These are phyloP conservation scores for Martes flavigula DNA, from an alignment of 2,797 vertebrate species.

Conservation along the genomic window DNA sequence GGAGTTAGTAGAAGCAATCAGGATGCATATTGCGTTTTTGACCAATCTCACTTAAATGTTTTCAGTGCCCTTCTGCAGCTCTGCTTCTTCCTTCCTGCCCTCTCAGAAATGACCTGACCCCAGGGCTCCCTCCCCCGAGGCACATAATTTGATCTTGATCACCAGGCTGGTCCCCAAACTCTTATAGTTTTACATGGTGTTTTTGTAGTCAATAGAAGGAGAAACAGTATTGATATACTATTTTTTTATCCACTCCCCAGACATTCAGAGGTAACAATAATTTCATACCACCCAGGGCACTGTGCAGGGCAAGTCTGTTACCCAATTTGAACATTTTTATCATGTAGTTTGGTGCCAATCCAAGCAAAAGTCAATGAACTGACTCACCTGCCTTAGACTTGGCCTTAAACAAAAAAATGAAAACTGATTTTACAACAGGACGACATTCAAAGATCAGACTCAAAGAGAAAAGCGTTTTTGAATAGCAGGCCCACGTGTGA, in stretches of 20 bases:
- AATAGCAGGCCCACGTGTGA: background rate
- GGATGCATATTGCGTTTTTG: conserved; percentile 40
- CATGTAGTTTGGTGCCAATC: background rate
- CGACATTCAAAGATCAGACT: conserved; percentile 40
- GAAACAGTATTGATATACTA: background rate
- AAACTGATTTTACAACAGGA: conserved; percentile 52
- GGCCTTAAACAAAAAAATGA: conserved; percentile 47
- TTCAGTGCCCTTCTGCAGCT: background rate
- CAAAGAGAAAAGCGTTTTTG: conserved; percentile 40
- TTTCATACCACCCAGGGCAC: background rate
- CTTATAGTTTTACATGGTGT: background rate
- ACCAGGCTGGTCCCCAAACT: background rate
- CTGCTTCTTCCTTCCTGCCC: background rate
- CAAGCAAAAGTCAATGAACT: conserved; percentile 2
- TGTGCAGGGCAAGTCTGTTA: background rate
- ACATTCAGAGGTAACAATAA: background rate
- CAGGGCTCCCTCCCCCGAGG: background rate
- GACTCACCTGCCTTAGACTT: conserved; percentile 14
- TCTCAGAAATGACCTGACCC: background rate
- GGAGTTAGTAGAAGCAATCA: conserved; percentile 49
- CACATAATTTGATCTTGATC: background rate
- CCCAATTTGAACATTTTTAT: background rate
- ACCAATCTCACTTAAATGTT: background rate
- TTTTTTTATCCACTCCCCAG: background rate
- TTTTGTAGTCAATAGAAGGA: conserved; percentile 3